Conservation (phyloP, 1,140 invertebrate species). For the Cheumatopsyche charites region DNA sequence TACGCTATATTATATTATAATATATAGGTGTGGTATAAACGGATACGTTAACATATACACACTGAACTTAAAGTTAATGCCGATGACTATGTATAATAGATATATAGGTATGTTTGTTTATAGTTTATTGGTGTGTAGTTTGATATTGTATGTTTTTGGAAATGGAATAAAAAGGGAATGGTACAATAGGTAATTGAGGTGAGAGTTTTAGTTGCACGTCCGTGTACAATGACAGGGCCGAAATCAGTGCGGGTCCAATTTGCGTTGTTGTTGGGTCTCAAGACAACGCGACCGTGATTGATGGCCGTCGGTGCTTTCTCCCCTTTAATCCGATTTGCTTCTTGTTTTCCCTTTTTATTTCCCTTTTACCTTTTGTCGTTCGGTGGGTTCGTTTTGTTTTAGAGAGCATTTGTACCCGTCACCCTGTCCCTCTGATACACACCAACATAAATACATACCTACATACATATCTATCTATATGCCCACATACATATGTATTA, state of each 20-base stretch:
- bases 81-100: conserved; percentile 17
- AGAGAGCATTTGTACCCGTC: conserved; percentile 46
- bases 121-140: no score
- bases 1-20: not conserved
- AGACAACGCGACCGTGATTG: conserved; percentile 38
- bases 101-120: no score
- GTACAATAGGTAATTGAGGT: not conserved
- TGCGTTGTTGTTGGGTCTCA: conserved; percentile 31
- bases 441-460: not conserved
- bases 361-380: not conserved
- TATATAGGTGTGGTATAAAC: no score
- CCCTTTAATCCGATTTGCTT: conserved; percentile 45
- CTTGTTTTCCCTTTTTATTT: conserved; percentile 36
- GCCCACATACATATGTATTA: no score
- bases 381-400: conserved; percentile 14
- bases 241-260: conserved; percentile 40
- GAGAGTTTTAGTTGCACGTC: not conserved
- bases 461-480: no score
- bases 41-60: no score
- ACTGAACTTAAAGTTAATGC: not conserved
- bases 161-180: not conserved
- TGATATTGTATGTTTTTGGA: not conserved
- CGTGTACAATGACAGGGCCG: conserved; percentile 40
- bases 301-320: conserved; percentile 33
- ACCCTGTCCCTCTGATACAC: conserved; percentile 41